Evolutionary conservation across 2,113 vertebrate species (phyloP), one percentile per base, ranked within the genome.

Genomic region (Eubucco bourcierii): DNA sequence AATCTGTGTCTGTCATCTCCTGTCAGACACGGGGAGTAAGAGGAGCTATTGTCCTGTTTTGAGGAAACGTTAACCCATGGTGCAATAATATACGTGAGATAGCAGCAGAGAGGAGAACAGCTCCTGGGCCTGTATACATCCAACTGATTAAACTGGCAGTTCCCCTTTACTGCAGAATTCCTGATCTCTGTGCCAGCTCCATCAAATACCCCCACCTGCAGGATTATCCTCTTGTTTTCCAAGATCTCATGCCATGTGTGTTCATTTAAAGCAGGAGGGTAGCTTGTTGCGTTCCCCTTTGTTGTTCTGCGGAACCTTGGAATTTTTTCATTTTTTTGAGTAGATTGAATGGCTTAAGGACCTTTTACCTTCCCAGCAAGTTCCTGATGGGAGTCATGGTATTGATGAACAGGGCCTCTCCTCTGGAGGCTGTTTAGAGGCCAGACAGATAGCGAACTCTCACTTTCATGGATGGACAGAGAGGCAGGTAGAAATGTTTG

Each of bases 141-240:
- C 63, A 29, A 31, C 67, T 61, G 84, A 77, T 58, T 37, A 53
- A 86, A 63, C 55, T 56, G 2, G 3, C 73, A 21, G 44, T 46
- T 81, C 68, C 72, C 67, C 72, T 34, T 85, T 7, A 3, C 72
- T 85, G 81, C 76, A 61, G 81, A 66, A 34, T 56, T 34, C 91
- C 90, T 90, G 39, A 87, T 55, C 60, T 73, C 39, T 11, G 6
- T 61, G 95, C 81, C 88, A 59, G 2, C 66, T 79, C 80, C 37
- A 28, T 55, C 56, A 73, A n/a, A 34, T 44, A 2, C 53, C 79
- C 73, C 50, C 71, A 64, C 72, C 5, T 55, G 33, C 31, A 53
- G 81, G 93, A 88, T 94, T 71, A 41, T 13, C 12, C 0, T 56
- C 55, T 80, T 70, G 91, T 97, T 92, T 89, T 84, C 61, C 55